Evolutionary conservation across 2,888 invertebrate species (phyloP).

Genomic region (Fissipunctia ypsillon): DNA sequence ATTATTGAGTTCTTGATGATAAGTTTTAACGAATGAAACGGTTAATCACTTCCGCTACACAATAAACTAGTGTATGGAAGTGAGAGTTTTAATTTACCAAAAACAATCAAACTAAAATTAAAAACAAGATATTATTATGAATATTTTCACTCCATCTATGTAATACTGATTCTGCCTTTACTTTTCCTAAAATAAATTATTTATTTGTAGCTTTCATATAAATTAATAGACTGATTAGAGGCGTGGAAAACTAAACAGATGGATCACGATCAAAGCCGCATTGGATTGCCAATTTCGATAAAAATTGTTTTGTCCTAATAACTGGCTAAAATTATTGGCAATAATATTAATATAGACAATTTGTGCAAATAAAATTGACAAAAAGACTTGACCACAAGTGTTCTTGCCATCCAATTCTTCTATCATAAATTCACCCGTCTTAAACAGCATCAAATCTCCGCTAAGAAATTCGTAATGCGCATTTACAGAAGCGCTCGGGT

Average conservation of each 20-base stretch:
- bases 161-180: background rate
- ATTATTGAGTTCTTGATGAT: background rate
- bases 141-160: background rate
- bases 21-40: background rate
- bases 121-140: background rate
- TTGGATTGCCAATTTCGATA: background rate
- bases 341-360: background rate
- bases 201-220: background rate
- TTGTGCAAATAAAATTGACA: background rate
- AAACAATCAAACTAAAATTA: background rate
- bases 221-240: background rate
- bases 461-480: constrained; percentile 46
- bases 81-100: background rate
- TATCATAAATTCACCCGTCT: constrained; percentile 7
- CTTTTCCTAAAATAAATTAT: background rate
- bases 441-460: constrained; percentile 34
- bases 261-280: background rate
- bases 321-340: background rate
- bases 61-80: background rate
- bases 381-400: background rate
- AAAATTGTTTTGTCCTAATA: background rate
- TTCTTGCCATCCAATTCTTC: background rate
- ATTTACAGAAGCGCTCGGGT: constrained; percentile 46
- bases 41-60: background rate
- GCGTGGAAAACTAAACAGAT: background rate